Base-by-base conservation (phyloP, 2,888 invertebrate genomes). In the Sycophila texana region DNA sequence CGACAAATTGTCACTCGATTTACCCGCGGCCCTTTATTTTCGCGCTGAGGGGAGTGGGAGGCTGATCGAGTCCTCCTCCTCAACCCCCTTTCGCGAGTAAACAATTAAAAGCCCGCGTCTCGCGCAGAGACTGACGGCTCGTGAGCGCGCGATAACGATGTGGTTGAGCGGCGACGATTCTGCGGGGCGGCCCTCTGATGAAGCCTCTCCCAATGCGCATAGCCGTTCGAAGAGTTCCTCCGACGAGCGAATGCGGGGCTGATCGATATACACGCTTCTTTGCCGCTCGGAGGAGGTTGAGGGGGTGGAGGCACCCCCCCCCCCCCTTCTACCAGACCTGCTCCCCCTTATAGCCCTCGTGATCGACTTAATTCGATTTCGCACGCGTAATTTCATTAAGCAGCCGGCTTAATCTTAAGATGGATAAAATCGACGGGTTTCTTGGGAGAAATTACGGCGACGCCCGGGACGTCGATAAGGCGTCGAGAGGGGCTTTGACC, bases 231-330 rank as follows among this genome's bases (percentile, higher is more conserved):
- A 39, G 39, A 39, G 39, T 39, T 39, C 39, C 39, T 39, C 3
- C n/a, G 57, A n/a, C 26, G 14, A 12, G 61, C 49, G 18, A 73
- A 78, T 67, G 67, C 13, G 67, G 61, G 66, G 20, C 39, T 67
- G 73, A 80, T 80, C 73, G 63, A 80, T 80, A 80, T 53, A 53
- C n/a, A n/a, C 53, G n/a, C 18, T 76, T 76, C 74, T 74, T 74
- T 73, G 53, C 73, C 49, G 53, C 57, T 4, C 63, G 26, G 39
- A 4, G 7, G n/a, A 12, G 39, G 30, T 1, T 26, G 26, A 2
- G 26, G 26, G 26, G 26, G n/a, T n/a, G 26, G 26, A 26, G 26
- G 26, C n/a, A n/a, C n/a, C 22, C 16, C 20, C 58, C 51, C 67
- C 30, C 4, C 30, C 30, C 30, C 30, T 7, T 30, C 30, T n/a